phyloP scores from a whole-genome alignment of 2,888 invertebrate species.

The Thymelicus lineola region DNA sequence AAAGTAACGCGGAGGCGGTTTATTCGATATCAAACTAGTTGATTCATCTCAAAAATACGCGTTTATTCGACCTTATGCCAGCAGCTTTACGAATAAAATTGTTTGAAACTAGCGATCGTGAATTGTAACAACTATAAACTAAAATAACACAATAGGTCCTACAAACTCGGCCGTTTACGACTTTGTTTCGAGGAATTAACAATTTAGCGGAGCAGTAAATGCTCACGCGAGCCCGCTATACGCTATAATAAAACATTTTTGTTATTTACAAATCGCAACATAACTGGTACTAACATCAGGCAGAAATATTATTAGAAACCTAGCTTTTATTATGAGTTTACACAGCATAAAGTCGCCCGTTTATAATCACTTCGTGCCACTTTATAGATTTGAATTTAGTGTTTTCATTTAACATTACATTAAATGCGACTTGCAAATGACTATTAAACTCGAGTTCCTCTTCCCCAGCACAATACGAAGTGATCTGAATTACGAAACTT shows the following conservation, averaged over 20 bases:
- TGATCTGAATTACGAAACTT: too few species aligned
- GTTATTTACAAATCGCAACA: slow-evolving; percentile 18
- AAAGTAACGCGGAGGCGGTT: slow-evolving; percentile 45
- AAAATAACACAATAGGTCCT: slow-evolving; percentile 64
- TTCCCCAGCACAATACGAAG: too few species aligned
- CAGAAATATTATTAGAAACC: slow-evolving; percentile 5
- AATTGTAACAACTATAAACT: slow-evolving; percentile 48
- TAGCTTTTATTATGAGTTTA: slow-evolving; percentile 11
- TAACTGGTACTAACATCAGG: slow-evolving; percentile 18
- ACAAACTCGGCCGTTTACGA: slow-evolving; percentile 62
- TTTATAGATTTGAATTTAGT: neutral
- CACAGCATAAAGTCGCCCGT: neutral
- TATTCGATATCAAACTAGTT: slow-evolving; percentile 48
- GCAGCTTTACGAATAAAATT: neutral
- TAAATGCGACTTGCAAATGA: too few species aligned
- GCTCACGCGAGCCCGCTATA: slow-evolving; percentile 62
- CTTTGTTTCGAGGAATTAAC: slow-evolving; percentile 72
- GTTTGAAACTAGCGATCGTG: neutral
- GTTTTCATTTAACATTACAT: too few species aligned
- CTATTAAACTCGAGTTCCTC: too few species aligned
- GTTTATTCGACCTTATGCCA: slow-evolving; percentile 7
- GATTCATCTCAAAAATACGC: slow-evolving; percentile 10
- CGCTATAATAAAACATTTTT: slow-evolving; percentile 19
- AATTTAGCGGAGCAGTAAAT: slow-evolving; percentile 71
- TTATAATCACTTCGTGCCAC: neutral